Base-by-base conservation (phyloP, 2,113 vertebrate species). In the Limanda limanda region DNA sequence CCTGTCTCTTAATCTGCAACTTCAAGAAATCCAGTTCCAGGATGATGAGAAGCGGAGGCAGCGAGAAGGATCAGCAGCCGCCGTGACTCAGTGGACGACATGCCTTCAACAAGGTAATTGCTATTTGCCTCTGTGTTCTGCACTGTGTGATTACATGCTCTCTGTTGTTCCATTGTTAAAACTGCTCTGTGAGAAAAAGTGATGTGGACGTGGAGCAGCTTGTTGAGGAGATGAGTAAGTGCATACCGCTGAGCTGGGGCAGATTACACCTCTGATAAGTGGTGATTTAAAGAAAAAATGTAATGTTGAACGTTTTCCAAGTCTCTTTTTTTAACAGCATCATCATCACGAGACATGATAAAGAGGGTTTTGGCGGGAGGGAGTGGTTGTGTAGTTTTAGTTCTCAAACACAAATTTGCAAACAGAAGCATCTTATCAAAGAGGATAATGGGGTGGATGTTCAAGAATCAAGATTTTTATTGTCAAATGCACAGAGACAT, bases 181-280 rank as follows among this genome's bases (percentile, higher is more conserved):
- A 68, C 75, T 74, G 56, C 55, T 70, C 74, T 77, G 84, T 85
- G 84, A 90, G 86, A 88, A 89, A 87, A 88, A 86, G 71, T 82
- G 70, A 89, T 86, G 74, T 82, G 81, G 88, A 88, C 90, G 86
- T 74, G 92, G 87, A 63, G 31, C 67, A 60, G 87, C 89, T 84
- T 88, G 90, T 91, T 68, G 63, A 77, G 81, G 64, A 55, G 21
- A 72, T 74, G 78, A 85, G 80, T 89, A 86, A 87, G 86, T 61
- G 67, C 83, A 91, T 85, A 77, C 84, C 85, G 63, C 37, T 56
- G 59, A 64, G 40, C 5, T 20, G 69, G n/a, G 37, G 52, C 13
- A 23, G 76, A 73, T 21, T 78, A 48, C 62, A 65, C 56, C 27
- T 57, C 15, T 25, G 23, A 40, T 24, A 8, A 66, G 69, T 62